These are phyloP conservation scores for Plectrocnemia conspersa DNA, from an alignment of 1,140 invertebrate species.

Conservation along the genomic window DNA sequence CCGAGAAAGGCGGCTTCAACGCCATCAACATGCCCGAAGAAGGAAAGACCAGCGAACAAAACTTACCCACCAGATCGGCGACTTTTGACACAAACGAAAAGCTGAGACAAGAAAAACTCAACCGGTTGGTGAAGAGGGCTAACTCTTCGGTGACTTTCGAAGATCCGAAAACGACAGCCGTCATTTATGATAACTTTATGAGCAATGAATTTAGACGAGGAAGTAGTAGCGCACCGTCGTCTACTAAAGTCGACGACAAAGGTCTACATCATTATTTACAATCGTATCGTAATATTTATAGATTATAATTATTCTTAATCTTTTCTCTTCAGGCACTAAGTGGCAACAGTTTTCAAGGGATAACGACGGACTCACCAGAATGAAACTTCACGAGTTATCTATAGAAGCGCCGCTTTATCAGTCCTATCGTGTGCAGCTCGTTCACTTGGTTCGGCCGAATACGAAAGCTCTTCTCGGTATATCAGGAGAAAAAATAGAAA, in stretches of 20 bases:
- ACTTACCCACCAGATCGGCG: conserved; percentile 25
- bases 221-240: conserved; percentile 4
- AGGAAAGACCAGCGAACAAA: conserved; percentile 10
- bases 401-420: conserved; percentile 82
- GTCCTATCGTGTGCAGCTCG: conserved; percentile 72
- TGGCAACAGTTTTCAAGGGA: neutral
- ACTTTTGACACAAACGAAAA: conserved; percentile 26
- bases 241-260: neutral
- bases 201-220: neutral
- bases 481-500: conserved; percentile 86
- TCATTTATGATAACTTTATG: conserved; percentile 7
- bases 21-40: conserved; percentile 20
- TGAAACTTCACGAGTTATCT: conserved; percentile 65
- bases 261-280: neutral
- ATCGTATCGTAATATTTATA: neutral
- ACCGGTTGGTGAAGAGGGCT: conserved; percentile 4
- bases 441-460: conserved; percentile 75
- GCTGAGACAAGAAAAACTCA: neutral
- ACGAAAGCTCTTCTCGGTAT: conserved; percentile 81
- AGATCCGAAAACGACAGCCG: conserved; percentile 7
- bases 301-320: neutral
- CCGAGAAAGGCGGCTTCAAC: conserved; percentile 40
- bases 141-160: conserved; percentile 26
- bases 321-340: conserved; percentile 1
- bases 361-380: too few species aligned